Evolutionary conservation across 2,888 invertebrate species (phyloP), one percentile per base, ranked within the genome.

Genomic region (Aradus depressus): DNA sequence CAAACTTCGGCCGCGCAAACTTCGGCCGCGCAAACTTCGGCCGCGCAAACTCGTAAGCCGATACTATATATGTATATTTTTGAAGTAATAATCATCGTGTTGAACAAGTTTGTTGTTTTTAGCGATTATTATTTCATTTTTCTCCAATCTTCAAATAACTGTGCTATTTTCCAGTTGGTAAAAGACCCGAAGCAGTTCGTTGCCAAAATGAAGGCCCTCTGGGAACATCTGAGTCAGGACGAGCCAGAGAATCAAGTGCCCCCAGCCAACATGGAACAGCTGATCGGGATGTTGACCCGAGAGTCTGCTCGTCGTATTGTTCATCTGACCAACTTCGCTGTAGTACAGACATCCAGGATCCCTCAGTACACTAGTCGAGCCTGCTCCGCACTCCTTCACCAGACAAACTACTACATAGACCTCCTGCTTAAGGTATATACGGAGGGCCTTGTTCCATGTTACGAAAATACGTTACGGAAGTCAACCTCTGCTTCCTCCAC

Each of bases 241-340:
- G 88, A 88, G 64, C 87, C 88, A 0, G 88, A 86, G 68, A 88
- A 88, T 69, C 88, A 88, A 68, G 82, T 83, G 3, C 75, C 84
- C 28, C 88, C 87, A 0, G 75, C 76, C 55, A 86, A 82, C 2
- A 65, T 87, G 26, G 88, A 88, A 63, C 83, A 88, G 63, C 67
- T 87, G 55, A 69, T 86, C 49, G 83, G 85, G 31, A 67, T 88
- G 52, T 65, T 88, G 53, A 79, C 83, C 0, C 69, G 87, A n/a
- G 87, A 88, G 69, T 76, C 83, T 0, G 83, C 84, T 0, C 72
- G 88, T 51, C 74, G 81, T 59, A 68, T 85, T 39, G 87, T 88
- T 1, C 88, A 88, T 64, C 72, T 86, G 44, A 73, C 84, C 51
- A 86, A 87, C 67, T 85, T 77, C 60, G 77, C 80, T 0, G 75